phyloP scores from a whole-genome alignment of 1,140 invertebrate genomes.

The Rhagoletis pomonella region DNA sequence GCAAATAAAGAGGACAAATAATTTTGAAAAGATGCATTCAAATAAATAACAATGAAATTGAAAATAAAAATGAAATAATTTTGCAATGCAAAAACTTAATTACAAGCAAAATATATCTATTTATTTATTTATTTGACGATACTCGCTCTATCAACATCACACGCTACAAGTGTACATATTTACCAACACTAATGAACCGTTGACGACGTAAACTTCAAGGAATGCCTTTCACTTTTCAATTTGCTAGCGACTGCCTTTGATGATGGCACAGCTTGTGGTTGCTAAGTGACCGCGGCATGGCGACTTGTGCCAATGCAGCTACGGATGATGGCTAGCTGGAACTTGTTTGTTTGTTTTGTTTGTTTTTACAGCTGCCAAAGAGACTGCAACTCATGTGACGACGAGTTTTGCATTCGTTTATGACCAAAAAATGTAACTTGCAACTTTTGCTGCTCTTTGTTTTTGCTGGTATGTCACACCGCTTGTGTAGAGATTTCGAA shows the following conservation, averaged over 20 bases:
- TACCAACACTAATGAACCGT: not conserved
- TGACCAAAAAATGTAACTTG: conserved; percentile 32
- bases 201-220: not conserved
- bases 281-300: not conserved
- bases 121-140: not conserved
- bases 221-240: conserved; percentile 52
- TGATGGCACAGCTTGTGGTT: not conserved
- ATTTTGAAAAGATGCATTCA: not conserved
- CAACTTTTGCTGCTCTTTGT: not conserved
- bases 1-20: not conserved
- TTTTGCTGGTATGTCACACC: not conserved
- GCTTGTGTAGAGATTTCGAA: not conserved
- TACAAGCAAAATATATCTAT: no score
- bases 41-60: not conserved
- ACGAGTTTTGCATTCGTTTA: conserved; percentile 26
- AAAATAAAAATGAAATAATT: not conserved
- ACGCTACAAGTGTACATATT: not conserved
- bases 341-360: not conserved
- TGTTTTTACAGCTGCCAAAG: not conserved
- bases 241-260: not conserved
- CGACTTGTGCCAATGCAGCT: not conserved
- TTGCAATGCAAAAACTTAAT: no score
- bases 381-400: not conserved
- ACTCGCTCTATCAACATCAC: not conserved
- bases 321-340: not conserved